Evolutionary conservation across 2,797 vertebrate species (phyloP).

Genomic region (Eupleurogrammus muticus): DNA sequence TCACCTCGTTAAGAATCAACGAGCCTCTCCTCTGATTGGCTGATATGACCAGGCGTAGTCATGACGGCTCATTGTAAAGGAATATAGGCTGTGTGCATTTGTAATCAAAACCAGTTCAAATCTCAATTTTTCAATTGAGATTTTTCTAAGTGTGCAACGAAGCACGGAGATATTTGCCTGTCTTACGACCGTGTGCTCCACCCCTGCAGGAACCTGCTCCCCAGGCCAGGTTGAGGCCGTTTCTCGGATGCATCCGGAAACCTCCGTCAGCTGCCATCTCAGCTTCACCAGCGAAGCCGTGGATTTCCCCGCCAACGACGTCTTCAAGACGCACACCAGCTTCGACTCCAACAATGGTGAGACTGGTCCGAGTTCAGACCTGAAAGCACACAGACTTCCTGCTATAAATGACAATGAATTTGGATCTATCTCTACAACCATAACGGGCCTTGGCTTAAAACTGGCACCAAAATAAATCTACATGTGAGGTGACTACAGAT

Average conservation of each 20-base stretch:
- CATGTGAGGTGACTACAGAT: too few relatives aligned
- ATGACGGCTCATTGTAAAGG: too few relatives aligned
- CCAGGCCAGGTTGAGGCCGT: slow-evolving; percentile 85
- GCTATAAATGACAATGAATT: too few relatives aligned
- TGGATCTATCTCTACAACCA: too few relatives aligned
- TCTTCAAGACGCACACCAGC: slow-evolving; percentile 84
- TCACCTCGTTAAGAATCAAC: too few relatives aligned
- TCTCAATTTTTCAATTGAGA: too few relatives aligned
- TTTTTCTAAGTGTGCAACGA: not conserved
- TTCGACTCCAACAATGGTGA: slow-evolving; percentile 90
- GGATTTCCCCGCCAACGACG: slow-evolving; percentile 85
- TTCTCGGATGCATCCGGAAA: slow-evolving; percentile 85
- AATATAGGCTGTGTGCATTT: too few relatives aligned
- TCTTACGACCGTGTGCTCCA: slow-evolving; percentile 23
- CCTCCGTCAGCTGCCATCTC: slow-evolving; percentile 87
- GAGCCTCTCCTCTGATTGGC: too few relatives aligned
- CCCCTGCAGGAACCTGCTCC: slow-evolving; percentile 87
- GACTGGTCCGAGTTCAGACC: slow-evolving; percentile 9
- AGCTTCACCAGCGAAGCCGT: slow-evolving; percentile 85
- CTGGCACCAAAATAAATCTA: too few relatives aligned
- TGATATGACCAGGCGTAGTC: too few relatives aligned
- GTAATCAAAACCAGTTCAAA: not conserved
- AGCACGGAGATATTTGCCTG: not conserved
- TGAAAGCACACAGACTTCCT: not conserved
- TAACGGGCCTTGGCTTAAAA: too few relatives aligned